Conservation (phyloP, 2,113 vertebrate species). For the Festucalex cinctus region DNA sequence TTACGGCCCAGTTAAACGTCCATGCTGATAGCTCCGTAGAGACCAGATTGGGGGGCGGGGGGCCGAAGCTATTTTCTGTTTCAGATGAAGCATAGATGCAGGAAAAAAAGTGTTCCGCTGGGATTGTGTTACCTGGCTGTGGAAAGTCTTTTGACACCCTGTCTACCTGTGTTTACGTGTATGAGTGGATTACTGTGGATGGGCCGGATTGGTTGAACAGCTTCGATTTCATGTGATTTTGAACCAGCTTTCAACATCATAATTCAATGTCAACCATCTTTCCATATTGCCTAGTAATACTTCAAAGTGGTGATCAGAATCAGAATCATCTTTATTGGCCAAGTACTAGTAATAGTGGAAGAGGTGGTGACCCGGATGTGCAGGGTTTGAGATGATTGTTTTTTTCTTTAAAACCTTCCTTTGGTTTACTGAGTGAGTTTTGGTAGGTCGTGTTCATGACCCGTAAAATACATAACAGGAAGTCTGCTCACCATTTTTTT, state of each 20-base stretch:
- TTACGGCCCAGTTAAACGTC: constrained; percentile 66
- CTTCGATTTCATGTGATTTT: neutral
- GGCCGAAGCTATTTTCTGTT: constrained; percentile 44
- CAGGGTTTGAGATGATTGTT: neutral
- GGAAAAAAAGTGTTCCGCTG: constrained; percentile 30
- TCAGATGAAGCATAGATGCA: constrained; percentile 28
- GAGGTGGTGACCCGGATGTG: neutral
- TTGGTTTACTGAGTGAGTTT: neutral
- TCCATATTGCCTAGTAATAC: no score
- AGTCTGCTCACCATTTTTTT: constrained; percentile 26
- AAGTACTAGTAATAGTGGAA: no score
- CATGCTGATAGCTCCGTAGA: constrained; percentile 57
- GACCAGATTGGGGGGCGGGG: constrained; percentile 47
- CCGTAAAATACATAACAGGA: neutral
- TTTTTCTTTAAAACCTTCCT: neutral
- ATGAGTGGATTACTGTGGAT: neutral
- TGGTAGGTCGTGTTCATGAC: neutral
- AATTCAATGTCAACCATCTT: neutral
- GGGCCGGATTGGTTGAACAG: neutral
- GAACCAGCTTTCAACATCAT: no score
- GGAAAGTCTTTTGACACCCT: constrained; percentile 3
- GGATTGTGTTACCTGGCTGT: constrained; percentile 21
- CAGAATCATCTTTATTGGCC: no score
- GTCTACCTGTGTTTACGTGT: neutral
- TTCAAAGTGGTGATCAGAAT: no score